Base-by-base conservation (phyloP, 2,888 invertebrate genomes). In the Oeneis ivallda region DNA sequence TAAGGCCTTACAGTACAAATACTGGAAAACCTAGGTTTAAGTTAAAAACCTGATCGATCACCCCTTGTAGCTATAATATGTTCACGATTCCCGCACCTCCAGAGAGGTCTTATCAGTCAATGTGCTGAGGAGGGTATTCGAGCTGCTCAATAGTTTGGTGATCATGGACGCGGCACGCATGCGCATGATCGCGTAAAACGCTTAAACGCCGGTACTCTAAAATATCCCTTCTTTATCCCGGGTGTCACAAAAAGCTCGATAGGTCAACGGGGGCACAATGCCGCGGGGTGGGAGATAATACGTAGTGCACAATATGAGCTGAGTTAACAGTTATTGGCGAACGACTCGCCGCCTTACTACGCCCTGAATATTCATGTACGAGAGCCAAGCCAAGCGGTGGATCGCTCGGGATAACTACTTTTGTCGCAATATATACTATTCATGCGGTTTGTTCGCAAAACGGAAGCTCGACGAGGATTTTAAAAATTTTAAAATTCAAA, bases 321-420 rank as follows among this genome's bases (percentile, higher is more conserved):
- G 79, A 85, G 86, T 86, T 88, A 87, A 87, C 88, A 86, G 86
- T 86, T 86, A 88, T 86, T 84, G 82, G 84, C 80, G 80, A 83
- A 77, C 74, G 75, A 77, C 71, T 76, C 79, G 78, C 79, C 79
- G 78, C 79, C 75, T 79, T 83, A 75, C 76, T 75, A 71, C 78
- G 72, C 75, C 76, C 80, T 89, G 88, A 89, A 89, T 89, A 89
- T 89, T 87, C 88, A 89, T 89, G 82, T 76, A 77, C 77, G 75
- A 78, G 73, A 76, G 77, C 76, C 75, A 76, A 79, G 81, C 80
- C 78, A 79, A 78, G 81, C 80, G 79, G 79, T 70, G 70, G 73
- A 74, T 69, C 74, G 74, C 74, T 71, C 67, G 70, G 72, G 70
- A 67, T 74, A 73, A 74, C 70, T 75, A 74, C 72, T 74, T 75